phyloP scores from a whole-genome alignment of 2,888 invertebrate species.

The Trissonchulus latispiculum region DNA sequence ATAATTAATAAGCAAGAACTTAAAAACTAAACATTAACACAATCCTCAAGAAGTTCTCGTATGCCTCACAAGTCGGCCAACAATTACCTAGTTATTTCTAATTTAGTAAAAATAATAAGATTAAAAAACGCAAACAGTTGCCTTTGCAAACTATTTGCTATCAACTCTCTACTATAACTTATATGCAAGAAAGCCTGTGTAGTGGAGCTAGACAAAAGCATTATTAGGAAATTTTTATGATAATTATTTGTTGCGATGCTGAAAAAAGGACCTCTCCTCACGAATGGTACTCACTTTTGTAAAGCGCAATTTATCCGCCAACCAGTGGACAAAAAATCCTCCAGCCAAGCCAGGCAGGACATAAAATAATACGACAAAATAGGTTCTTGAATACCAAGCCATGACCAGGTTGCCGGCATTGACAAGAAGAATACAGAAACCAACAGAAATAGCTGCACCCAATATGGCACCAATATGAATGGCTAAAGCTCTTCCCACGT shows the following conservation, averaged over 20 bases:
- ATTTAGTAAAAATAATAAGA: too few relatives aligned
- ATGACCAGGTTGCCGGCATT: constrained; percentile 49
- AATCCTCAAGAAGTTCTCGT: not conserved
- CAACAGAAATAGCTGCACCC: not conserved
- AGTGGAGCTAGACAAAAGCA: too few relatives aligned
- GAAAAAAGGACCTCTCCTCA: too few relatives aligned
- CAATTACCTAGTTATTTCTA: too few relatives aligned
- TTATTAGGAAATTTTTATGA: too few relatives aligned
- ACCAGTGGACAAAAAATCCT: constrained; percentile 31
- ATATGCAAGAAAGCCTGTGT: too few relatives aligned
- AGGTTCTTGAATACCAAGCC: constrained; percentile 62
- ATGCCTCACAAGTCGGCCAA: not conserved
- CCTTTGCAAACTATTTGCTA: too few relatives aligned
- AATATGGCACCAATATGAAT: not conserved
- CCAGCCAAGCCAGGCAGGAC: constrained; percentile 55
- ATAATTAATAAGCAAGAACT: constrained; percentile 15
- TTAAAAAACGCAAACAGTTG: too few relatives aligned
- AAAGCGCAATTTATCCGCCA: too few relatives aligned
- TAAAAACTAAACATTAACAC: constrained; percentile 21
- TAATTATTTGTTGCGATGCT: too few relatives aligned
- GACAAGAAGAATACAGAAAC: not conserved
- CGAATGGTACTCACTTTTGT: too few relatives aligned
- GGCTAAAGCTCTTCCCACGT: not conserved
- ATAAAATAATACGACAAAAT: constrained; percentile 63
- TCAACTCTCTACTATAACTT: too few relatives aligned